Evolutionary conservation across 1,140 invertebrate species (phyloP).

Genomic region (Bombus waltoni): DNA sequence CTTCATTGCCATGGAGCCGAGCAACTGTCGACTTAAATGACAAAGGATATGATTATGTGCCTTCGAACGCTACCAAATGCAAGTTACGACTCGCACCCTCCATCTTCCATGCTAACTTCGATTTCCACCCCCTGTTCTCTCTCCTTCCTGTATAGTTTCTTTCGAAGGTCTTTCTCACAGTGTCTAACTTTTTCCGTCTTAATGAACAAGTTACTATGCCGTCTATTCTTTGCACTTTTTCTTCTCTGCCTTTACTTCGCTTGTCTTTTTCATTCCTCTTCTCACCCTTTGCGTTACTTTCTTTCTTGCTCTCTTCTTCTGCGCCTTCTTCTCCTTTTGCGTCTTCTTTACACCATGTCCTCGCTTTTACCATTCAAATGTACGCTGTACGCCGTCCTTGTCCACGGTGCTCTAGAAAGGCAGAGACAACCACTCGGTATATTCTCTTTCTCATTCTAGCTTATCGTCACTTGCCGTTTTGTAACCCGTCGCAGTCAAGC

Average conservation of each 20-base stretch:
- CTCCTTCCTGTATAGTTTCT: background rate
- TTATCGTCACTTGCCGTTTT: slow-evolving; percentile 39
- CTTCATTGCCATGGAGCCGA: slow-evolving; percentile 53
- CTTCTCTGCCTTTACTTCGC: slow-evolving; percentile 7
- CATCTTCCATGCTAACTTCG: slow-evolving; percentile 2
- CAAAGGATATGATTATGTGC: slow-evolving; percentile 62
- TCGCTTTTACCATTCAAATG: slow-evolving; percentile 27
- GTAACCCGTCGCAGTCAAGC: slow-evolving; percentile 28
- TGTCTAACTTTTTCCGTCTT: background rate
- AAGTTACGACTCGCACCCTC: slow-evolving; percentile 14
- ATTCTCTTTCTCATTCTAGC: background rate
- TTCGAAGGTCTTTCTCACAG: background rate
- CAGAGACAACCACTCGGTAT: background rate
- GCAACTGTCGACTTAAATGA: slow-evolving; percentile 65
- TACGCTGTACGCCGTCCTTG: slow-evolving; percentile 4
- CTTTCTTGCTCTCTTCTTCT: background rate
- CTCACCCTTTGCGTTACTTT: slow-evolving; percentile 27
- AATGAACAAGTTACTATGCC: slow-evolving; percentile 2
- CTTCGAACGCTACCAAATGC: slow-evolving; percentile 23
- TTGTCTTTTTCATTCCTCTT: slow-evolving; percentile 27
- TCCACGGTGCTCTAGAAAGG: background rate
- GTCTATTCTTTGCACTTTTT: slow-evolving; percentile 29
- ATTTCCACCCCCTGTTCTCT: slow-evolving; percentile 40
- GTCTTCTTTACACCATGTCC: background rate
- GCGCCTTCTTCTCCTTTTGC: background rate